phyloP scores from a whole-genome alignment of 2,888 invertebrate species.

The Boloria selene region DNA sequence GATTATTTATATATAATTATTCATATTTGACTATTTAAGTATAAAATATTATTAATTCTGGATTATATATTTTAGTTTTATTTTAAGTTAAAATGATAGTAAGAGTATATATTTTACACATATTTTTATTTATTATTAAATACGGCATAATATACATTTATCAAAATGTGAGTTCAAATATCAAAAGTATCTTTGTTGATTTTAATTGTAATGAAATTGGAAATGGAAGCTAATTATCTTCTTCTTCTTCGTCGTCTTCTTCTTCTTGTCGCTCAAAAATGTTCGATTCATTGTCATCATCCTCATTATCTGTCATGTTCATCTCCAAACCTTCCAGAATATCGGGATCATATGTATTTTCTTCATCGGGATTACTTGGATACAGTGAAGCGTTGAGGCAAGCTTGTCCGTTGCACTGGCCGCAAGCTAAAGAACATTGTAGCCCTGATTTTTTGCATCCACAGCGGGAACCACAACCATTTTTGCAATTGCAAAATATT shows the following conservation, averaged over 20 bases:
- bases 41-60: too few species aligned
- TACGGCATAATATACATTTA: too few species aligned
- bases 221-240: neutral
- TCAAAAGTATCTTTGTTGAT: too few species aligned
- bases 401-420: slow-evolving; percentile 32
- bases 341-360: slow-evolving; percentile 25
- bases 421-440: slow-evolving; percentile 42
- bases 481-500: slow-evolving; percentile 48
- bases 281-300: slow-evolving; percentile 31
- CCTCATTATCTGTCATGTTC: slow-evolving; percentile 23
- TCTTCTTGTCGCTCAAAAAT: slow-evolving; percentile 26
- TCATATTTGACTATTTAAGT: too few species aligned
- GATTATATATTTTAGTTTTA: too few species aligned
- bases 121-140: too few species aligned
- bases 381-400: slow-evolving; percentile 28
- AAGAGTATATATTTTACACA: too few species aligned
- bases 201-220: too few species aligned
- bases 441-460: slow-evolving; percentile 41
- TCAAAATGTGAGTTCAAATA: too few species aligned
- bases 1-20: too few species aligned
- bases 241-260: slow-evolving; percentile 7
- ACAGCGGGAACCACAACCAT: slow-evolving; percentile 43
- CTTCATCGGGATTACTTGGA: slow-evolving; percentile 21
- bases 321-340: slow-evolving; percentile 28
- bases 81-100: too few species aligned